A percentile compares a stretch with the other conserved stretches of the same genome.
Conservation (phyloP, 2,797 vertebrate genomes). For the Acanthornis magna region DNA sequence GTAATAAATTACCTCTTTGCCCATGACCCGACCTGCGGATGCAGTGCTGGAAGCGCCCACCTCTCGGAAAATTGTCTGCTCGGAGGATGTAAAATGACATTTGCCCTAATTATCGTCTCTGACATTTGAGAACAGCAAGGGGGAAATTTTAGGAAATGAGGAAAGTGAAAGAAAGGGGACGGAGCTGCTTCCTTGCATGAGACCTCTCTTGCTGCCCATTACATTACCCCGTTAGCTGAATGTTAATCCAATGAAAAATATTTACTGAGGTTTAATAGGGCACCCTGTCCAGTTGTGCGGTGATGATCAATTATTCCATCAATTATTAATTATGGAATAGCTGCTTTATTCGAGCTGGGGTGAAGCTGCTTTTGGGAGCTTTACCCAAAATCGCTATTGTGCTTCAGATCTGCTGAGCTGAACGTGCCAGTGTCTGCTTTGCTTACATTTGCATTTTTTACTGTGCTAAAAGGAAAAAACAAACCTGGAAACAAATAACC, state of each 20-base stretch:
- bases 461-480: conserved; percentile 50
- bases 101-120: conserved; percentile 3
- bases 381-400: conserved; percentile 62
- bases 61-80: neutral
- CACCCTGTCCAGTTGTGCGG: conserved; percentile 4
- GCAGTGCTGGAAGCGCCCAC: neutral
- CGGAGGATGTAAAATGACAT: neutral
- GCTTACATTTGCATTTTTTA: conserved; percentile 80
- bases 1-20: neutral
- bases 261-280: neutral
- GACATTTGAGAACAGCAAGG: neutral
- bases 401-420: conserved; percentile 39
- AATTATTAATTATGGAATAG: conserved; percentile 64
- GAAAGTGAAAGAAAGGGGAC: neutral
- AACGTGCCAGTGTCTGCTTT: conserved; percentile 72
- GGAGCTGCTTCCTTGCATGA: neutral
- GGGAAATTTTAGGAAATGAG: conserved; percentile 18
- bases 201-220: neutral
- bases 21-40: neutral
- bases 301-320: conserved; percentile 43
- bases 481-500: conserved; percentile 1
- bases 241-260: neutral
- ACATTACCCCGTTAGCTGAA: neutral
- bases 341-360: conserved; percentile 52
- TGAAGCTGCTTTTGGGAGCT: conserved; percentile 58